phyloP scores from a whole-genome alignment of 2,113 vertebrate species.

The Hyla sarda region DNA sequence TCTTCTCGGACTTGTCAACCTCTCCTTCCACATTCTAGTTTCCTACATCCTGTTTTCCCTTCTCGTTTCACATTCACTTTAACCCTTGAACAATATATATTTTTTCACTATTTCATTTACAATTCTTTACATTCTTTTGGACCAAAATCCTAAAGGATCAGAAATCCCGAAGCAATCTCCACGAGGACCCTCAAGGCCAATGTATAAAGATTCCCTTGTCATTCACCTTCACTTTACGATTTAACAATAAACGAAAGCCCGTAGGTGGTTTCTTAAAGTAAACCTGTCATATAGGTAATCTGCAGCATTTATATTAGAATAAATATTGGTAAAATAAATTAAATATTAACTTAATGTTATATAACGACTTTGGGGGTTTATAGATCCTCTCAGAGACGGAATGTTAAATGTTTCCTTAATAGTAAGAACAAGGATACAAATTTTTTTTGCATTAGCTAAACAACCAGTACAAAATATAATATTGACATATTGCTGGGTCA shows the following conservation, averaged over 20 bases:
- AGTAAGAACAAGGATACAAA: background rate
- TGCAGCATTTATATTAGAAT: conserved; percentile 9
- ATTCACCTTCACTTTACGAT: too few species aligned
- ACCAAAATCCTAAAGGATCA: background rate
- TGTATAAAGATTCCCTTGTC: conserved; percentile 8
- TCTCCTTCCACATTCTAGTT: background rate
- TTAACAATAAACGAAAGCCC: background rate
- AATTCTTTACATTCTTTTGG: background rate
- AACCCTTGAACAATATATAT: background rate
- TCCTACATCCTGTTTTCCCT: background rate
- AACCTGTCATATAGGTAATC: conserved; percentile 9
- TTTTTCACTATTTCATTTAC: background rate
- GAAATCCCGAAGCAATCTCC: background rate
- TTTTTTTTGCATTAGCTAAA: conserved; percentile 17
- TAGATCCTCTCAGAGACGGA: background rate
- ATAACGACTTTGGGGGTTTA: conserved; percentile 4
- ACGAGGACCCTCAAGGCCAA: background rate
- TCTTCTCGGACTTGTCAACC: background rate
- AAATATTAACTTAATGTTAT: conserved; percentile 31
- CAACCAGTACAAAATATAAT: conserved; percentile 15
- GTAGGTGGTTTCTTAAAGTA: conserved; percentile 23
- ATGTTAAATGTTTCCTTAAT: conserved; percentile 11
- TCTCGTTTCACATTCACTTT: background rate
- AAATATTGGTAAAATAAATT: conserved; percentile 40
- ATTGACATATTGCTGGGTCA: background rate